phyloP scores from a whole-genome alignment of 2,113 vertebrate genomes.

The Irena cyanogastra region DNA sequence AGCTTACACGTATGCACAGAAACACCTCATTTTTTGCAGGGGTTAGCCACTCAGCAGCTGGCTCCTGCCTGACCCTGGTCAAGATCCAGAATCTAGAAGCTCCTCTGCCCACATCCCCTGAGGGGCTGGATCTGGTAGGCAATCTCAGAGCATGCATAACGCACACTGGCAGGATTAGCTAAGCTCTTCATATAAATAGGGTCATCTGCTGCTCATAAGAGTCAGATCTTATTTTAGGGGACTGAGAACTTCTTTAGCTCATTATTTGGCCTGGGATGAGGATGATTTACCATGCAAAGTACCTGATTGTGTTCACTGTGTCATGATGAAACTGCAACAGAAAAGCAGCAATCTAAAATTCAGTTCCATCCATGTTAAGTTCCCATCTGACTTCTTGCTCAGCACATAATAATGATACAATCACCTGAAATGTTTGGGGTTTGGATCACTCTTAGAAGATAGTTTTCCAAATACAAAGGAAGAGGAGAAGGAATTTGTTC shows the following conservation, averaged over 20 bases:
- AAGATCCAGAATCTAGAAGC: conserved; percentile 49
- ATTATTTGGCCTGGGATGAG: background rate
- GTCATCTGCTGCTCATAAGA: background rate
- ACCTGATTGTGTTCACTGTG: background rate
- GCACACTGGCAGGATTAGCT: background rate
- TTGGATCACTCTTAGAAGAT: background rate
- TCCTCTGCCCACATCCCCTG: conserved; percentile 35
- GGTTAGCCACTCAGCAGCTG: conserved; percentile 37
- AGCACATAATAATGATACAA: background rate
- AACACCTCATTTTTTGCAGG: conserved; percentile 49
- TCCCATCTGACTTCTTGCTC: background rate
- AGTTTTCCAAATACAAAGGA: background rate
- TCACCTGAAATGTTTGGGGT: background rate
- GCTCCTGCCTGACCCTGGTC: conserved; percentile 7
- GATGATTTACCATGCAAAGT: background rate
- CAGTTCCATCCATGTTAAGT: background rate
- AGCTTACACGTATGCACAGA: background rate
- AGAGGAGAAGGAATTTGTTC: background rate
- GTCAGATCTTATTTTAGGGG: background rate
- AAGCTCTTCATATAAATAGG: background rate
- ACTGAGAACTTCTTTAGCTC: background rate
- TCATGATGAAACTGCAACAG: background rate
- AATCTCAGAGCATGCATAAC: background rate
- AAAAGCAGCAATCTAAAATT: background rate
- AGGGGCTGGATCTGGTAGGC: conserved; percentile 56